Conservation (phyloP, 2,113 vertebrate species). For the Hypanus sabinus region DNA sequence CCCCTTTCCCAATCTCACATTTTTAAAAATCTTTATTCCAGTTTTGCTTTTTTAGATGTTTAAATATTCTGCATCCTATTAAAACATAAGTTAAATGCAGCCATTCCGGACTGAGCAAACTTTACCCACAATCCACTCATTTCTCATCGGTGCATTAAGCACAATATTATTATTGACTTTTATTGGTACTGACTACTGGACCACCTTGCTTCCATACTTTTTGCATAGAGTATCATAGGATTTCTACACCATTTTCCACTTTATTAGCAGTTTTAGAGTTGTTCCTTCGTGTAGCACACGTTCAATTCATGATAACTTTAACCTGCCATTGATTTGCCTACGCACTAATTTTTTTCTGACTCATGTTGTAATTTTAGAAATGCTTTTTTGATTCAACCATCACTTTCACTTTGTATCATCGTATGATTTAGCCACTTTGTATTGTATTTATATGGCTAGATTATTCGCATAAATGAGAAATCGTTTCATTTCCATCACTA, state of each 20-base stretch:
- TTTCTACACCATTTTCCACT: not conserved
- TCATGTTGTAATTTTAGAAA: not conserved
- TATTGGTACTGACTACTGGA: not conserved
- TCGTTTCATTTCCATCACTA: not conserved
- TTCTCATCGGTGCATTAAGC: not conserved
- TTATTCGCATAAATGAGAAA: not conserved
- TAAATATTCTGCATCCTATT: not conserved
- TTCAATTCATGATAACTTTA: not conserved
- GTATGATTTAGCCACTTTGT: not conserved
- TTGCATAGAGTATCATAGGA: not conserved
- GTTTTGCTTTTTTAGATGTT: not conserved
- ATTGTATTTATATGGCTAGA: not conserved
- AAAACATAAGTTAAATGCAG: not conserved
- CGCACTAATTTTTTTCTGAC: not conserved
- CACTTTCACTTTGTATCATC: not conserved
- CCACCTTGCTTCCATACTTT: not conserved
- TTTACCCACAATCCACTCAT: not conserved
- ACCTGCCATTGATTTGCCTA: not conserved
- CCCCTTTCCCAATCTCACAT: not conserved
- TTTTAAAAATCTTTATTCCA: not conserved
- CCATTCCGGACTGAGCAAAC: not conserved
- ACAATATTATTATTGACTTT: not conserved
- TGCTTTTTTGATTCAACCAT: not conserved
- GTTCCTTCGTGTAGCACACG: not conserved
- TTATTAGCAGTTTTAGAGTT: not conserved